These are phyloP conservation scores for Corythornis vintsioides DNA, from an alignment of 2,113 vertebrate species.

Conservation along the genomic window DNA sequence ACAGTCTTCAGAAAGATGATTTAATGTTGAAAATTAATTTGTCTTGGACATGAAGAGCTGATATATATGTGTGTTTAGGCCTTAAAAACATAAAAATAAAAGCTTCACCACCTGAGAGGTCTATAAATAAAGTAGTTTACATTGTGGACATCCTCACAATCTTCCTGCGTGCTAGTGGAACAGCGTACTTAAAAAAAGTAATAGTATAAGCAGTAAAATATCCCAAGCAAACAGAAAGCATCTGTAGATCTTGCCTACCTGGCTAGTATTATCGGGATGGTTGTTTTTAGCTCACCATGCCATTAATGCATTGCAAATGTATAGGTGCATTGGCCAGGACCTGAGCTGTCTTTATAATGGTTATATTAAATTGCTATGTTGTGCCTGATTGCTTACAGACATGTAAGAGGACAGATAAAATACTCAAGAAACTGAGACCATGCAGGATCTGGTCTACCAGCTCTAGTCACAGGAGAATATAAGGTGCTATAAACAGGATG, in stretches of 20 bases:
- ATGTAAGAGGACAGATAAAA: not conserved
- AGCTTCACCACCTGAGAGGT: conserved; percentile 11
- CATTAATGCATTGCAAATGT: conserved; percentile 19
- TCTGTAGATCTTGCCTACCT: conserved; percentile 63
- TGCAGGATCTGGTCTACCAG: conserved; percentile 22
- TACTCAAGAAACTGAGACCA: not conserved
- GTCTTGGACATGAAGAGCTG: conserved; percentile 44
- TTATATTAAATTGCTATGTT: not conserved
- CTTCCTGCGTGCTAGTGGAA: conserved; percentile 42
- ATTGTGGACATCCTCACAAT: conserved; percentile 29
- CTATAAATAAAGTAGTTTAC: conserved; percentile 41
- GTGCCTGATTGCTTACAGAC: not conserved
- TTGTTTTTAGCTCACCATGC: conserved; percentile 12
- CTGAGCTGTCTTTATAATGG: not conserved
- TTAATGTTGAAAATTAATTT: conserved; percentile 58
- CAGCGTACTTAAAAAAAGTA: conserved; percentile 31
- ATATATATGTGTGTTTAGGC: conserved; percentile 55
- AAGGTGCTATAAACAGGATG: not conserved
- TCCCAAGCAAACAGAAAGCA: conserved; percentile 71
- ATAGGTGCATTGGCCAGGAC: not conserved
- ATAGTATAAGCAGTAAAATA: conserved; percentile 71
- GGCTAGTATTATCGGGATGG: not conserved
- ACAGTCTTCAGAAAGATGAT: conserved; percentile 58
- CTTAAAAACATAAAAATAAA: conserved; percentile 17
- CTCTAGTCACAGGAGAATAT: not conserved